Base-by-base conservation (phyloP, 2,113 vertebrate species). In the Anhinga rufa region DNA sequence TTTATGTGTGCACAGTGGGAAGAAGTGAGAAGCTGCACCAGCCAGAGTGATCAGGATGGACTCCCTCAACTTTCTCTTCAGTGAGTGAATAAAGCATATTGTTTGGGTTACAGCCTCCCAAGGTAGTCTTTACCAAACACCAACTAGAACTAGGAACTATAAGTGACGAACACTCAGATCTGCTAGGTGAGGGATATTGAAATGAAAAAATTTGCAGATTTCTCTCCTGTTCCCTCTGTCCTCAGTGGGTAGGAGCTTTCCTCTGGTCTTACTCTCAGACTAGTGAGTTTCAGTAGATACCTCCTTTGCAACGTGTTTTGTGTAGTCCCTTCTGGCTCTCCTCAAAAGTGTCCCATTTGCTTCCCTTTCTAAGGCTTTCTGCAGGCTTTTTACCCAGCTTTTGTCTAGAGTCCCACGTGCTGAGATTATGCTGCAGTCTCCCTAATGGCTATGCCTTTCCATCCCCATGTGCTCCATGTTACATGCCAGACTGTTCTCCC, bases 321-420 rank as follows among this genome's bases (percentile, higher is more conserved):
- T 81, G 34, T 22, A 38, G 24, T 62, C 22, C 8, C 8, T 52
- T 61, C 40, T 40, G 32, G 3, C 29, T 86, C 8, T 72, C 22
- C 46, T 38, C 29, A 24, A 21, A 57, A 54, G 42, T 6, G 13
- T 25, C 38, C 9, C 29, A 13, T 42, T 84, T 64, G 0, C 13
- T 81, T 72, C 36, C 61, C 8, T 17, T 81, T 71, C 38, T 36
- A 57, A 90, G 51, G 14, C 34, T 29, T 58, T 25, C 17, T 54
- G 19, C 3, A 12, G 31, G 15, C 11, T 64, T 76, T 71, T 81
- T 16, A 71, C 16, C 4, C 46, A 62, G 22, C 9, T 62, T 44
- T 8, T 42, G 2, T 16, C 14, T 29, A 19, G 20, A 36, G 18
- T 11, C 26, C 5, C 4, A 26, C 0, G 0, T 19, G 9, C 12